A percentile compares a stretch with the other conserved stretches of the same genome.
Evolutionary conservation across 2,797 vertebrate genomes (phyloP).

Genomic region (Aldrovandia affinis): DNA sequence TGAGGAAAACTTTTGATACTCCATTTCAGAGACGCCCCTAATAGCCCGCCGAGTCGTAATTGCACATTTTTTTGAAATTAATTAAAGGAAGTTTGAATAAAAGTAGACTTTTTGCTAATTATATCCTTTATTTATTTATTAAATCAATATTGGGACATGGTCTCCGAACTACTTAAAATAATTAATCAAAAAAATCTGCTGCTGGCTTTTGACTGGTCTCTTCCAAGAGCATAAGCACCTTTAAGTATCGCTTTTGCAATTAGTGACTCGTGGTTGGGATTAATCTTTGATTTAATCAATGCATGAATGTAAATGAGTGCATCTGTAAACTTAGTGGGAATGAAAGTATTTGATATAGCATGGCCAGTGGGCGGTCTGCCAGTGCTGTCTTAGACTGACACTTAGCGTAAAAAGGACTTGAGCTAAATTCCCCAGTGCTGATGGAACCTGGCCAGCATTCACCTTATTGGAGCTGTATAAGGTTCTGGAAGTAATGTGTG

Average conservation of each 20-base stretch:
- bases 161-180: not conserved
- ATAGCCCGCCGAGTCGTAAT: not conserved
- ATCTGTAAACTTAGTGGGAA: constrained; percentile 31
- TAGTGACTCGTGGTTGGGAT: constrained; percentile 5
- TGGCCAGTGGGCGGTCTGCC: constrained; percentile 13
- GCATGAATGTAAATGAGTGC: constrained; percentile 29
- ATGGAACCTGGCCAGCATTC: constrained; percentile 33
- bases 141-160: not conserved
- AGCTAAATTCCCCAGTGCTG: not conserved
- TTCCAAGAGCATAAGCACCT: constrained; percentile 6
- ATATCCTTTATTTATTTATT: not conserved
- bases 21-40: not conserved
- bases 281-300: constrained; percentile 38
- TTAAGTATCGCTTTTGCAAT: constrained; percentile 27
- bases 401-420: not conserved
- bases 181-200: not conserved
- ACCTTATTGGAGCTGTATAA: constrained; percentile 21
- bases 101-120: not conserved
- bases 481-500: constrained; percentile 21
- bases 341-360: not conserved
- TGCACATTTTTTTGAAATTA: not conserved
- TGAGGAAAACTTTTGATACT: not conserved
- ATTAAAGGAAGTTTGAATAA: not conserved
- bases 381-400: constrained; percentile 5
- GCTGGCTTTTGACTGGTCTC: not conserved